Conservation (phyloP, 2,888 invertebrate species). For the Artemia sp. region DNA sequence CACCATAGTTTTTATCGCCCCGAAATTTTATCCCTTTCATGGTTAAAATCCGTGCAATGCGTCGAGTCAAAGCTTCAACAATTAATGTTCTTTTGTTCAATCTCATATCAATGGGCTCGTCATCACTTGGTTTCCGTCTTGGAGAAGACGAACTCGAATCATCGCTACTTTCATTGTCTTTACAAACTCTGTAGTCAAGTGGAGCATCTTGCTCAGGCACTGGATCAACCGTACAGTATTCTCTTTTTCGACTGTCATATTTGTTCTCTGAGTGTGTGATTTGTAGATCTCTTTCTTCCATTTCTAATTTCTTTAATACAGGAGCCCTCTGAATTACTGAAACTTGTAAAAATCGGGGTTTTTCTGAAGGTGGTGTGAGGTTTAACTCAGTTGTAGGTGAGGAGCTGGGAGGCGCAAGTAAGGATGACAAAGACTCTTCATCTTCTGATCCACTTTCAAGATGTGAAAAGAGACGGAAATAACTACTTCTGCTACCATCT, state of each 20-base stretch:
- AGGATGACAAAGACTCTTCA: constrained; percentile 14
- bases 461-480: constrained; percentile 21
- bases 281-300: constrained; percentile 29
- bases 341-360: constrained; percentile 33
- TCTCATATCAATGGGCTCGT: constrained; percentile 21
- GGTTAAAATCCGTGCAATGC: not conserved
- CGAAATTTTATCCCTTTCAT: not conserved
- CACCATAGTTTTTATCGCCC: not conserved
- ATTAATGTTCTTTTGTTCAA: not conserved
- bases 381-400: not conserved
- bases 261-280: constrained; percentile 30
- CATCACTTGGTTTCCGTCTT: constrained; percentile 24
- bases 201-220: constrained; percentile 62
- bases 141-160: constrained; percentile 26
- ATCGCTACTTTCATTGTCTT: constrained; percentile 30
- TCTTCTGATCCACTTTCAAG: constrained; percentile 16
- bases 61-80: constrained; percentile 16
- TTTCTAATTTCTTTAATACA: constrained; percentile 27
- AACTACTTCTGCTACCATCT: constrained; percentile 19
- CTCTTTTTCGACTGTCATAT: constrained; percentile 24
- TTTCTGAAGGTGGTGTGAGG: not conserved
- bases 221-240: constrained; percentile 17
- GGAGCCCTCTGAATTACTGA: constrained; percentile 72
- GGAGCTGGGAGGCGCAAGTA: not conserved
- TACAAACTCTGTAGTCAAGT: constrained; percentile 72